Conservation (phyloP, 2,797 vertebrate genomes). For the Vespertilio murinus region DNA sequence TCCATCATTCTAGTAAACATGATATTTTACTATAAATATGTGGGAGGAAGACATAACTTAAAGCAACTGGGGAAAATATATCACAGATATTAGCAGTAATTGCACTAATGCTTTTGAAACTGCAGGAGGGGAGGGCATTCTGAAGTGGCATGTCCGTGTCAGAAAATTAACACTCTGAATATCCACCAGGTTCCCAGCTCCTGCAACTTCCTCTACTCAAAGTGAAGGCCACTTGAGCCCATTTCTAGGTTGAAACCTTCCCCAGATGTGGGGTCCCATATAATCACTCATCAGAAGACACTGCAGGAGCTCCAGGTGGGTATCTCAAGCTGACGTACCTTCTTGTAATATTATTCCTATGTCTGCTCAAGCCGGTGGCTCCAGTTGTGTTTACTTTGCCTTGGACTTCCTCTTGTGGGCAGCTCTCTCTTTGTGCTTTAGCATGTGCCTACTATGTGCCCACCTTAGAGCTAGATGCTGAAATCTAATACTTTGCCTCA, state of each 20-base stretch:
- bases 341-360: neutral
- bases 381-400: neutral
- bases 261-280: neutral
- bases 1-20: neutral
- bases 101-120: slow-evolving; percentile 26
- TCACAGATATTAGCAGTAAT: neutral
- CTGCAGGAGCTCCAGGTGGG: neutral
- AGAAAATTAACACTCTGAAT: neutral
- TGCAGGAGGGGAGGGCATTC: neutral
- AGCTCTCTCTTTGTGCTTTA: neutral
- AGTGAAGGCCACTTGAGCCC: neutral
- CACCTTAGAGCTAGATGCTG: neutral
- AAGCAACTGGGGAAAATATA: neutral
- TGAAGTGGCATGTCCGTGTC: neutral
- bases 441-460: neutral
- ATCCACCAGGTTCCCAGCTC: neutral
- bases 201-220: neutral
- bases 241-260: neutral
- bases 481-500: neutral
- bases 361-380: neutral
- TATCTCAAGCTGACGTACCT: neutral
- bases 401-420: neutral
- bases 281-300: slow-evolving; percentile 4
- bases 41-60: neutral
- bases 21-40: slow-evolving; percentile 14